These are phyloP conservation scores for Pseudomyrmex sp. DNA, from an alignment of 1,140 invertebrate species.

Conservation along the genomic window DNA sequence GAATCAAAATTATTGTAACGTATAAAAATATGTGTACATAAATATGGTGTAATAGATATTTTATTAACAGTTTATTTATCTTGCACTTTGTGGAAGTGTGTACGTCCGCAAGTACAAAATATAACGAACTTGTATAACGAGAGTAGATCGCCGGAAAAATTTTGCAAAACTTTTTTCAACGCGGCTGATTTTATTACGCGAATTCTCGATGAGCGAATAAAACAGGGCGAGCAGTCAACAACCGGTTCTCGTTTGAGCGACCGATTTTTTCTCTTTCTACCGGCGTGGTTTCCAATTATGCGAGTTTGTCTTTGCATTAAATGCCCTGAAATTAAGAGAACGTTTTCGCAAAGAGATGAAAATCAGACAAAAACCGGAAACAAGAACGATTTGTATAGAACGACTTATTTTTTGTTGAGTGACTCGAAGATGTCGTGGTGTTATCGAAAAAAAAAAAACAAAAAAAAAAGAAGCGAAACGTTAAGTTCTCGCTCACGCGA, in stretches of 20 bases:
- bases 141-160: neutral
- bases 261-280: neutral
- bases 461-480: neutral
- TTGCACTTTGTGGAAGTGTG: too few relatives aligned
- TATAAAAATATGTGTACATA: too few relatives aligned
- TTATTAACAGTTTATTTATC: too few relatives aligned
- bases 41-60: too few relatives aligned
- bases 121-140: neutral
- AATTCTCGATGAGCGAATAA: neutral
- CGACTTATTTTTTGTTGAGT: neutral
- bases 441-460: neutral
- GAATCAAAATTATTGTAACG: too few relatives aligned
- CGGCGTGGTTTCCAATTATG: neutral
- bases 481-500: neutral
- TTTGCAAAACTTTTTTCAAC: neutral
- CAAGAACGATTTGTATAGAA: neutral
- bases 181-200: neutral
- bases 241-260: neutral
- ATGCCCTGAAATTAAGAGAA: neutral
- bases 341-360: neutral
- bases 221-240: neutral
- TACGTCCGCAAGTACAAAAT: too few relatives aligned
- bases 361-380: neutral
- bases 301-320: neutral
- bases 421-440: neutral